These are phyloP conservation scores for Heterodera filipjevi DNA, from an alignment of 2,888 invertebrate species.

Conservation along the genomic window DNA sequence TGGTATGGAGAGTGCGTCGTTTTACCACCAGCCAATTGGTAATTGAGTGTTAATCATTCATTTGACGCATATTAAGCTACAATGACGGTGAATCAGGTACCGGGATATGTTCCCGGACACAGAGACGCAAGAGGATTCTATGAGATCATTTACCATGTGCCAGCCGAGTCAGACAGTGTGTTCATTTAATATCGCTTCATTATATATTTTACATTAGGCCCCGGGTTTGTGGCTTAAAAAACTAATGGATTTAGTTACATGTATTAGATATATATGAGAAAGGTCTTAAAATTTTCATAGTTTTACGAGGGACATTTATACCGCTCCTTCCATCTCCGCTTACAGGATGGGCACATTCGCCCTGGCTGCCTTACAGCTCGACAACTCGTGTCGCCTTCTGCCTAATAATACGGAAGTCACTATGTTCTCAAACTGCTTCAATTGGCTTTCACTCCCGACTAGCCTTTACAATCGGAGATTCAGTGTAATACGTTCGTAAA, in stretches of 20 bases:
- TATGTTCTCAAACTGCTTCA: constrained; percentile 77
- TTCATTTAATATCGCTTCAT: not conserved
- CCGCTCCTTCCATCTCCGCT: too few species aligned
- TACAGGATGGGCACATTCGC: constrained; percentile 46
- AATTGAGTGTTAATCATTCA: not conserved
- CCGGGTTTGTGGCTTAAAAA: not conserved
- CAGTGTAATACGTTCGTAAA: constrained; percentile 85
- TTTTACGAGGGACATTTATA: too few species aligned
- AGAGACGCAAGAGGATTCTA: constrained; percentile 43
- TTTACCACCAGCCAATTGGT: constrained; percentile 34
- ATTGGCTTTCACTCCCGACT: constrained; percentile 80
- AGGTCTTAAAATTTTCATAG: not conserved
- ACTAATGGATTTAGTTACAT: constrained; percentile 12
- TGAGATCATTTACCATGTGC: constrained; percentile 42
- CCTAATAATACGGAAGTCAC: constrained; percentile 51
- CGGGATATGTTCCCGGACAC: constrained; percentile 40
- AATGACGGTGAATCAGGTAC: too few species aligned
- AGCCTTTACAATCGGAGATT: constrained; percentile 83
- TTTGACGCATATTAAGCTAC: too few species aligned
- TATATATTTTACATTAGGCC: too few species aligned
- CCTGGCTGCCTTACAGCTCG: constrained; percentile 50
- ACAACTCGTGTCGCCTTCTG: constrained; percentile 48
- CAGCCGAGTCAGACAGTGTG: constrained; percentile 46
- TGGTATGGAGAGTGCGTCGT: constrained; percentile 39
- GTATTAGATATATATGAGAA: too few species aligned